phyloP scores from a whole-genome alignment of 92 coral and sea anemone genomes.

The Metridium senile region DNA sequence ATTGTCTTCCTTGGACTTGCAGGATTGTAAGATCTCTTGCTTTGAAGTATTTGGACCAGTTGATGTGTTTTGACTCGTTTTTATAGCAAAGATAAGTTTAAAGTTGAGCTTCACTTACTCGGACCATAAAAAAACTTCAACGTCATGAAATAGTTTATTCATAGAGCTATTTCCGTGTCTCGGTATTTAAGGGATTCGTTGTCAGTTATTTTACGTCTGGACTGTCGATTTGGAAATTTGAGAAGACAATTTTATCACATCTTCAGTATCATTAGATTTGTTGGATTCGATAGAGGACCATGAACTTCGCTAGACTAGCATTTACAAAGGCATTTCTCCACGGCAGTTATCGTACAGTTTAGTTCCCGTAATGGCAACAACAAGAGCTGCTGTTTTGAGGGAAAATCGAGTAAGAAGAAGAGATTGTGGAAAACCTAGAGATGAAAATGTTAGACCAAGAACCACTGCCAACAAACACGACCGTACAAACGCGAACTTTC shows the following conservation, averaged over 20 bases:
- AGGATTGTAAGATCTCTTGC: background rate
- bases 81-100: background rate
- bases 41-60: background rate
- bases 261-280: background rate
- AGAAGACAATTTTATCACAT: slow-evolving; percentile 12
- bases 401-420: slow-evolving; percentile 31
- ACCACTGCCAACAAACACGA: background rate
- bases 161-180: slow-evolving; percentile 27
- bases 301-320: slow-evolving; percentile 12
- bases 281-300: slow-evolving; percentile 14
- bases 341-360: slow-evolving; percentile 12
- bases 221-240: background rate
- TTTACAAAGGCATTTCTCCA: slow-evolving; percentile 14
- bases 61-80: slow-evolving; percentile 4
- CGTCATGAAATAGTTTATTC: slow-evolving; percentile 19
- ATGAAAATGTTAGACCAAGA: slow-evolving; percentile 18
- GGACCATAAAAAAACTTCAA: background rate
- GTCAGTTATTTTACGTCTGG: slow-evolving; percentile 1
- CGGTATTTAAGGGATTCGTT: slow-evolving; percentile 5
- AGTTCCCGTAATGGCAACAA: slow-evolving; percentile 34
- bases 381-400: slow-evolving; percentile 29
- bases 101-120: background rate
- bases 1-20: background rate
- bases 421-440: slow-evolving; percentile 9
- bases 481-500: slow-evolving; percentile 10